A percentile compares a stretch with the other conserved stretches of the same genome.
Conservation (phyloP, 2,113 vertebrate species). For the Megaceryle maxima region DNA sequence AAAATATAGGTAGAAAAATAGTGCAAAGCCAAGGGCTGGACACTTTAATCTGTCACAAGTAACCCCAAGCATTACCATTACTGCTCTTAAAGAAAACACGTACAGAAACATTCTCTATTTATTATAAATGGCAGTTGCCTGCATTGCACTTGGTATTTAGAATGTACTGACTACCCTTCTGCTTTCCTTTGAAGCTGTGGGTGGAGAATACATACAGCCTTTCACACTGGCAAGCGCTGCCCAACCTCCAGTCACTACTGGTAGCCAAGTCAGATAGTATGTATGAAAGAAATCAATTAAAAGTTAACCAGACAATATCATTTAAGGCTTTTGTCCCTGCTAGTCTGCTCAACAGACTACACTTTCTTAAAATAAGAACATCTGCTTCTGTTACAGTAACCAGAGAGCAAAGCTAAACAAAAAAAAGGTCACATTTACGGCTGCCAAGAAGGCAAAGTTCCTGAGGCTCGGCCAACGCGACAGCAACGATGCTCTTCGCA, state of each 20-base stretch:
- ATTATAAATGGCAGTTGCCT: constrained; percentile 9
- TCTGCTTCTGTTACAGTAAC: constrained; percentile 21
- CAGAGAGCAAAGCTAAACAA: background rate
- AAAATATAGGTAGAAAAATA: constrained; percentile 51
- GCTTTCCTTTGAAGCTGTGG: background rate
- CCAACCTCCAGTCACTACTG: background rate
- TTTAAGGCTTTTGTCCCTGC: constrained; percentile 43
- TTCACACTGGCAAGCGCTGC: background rate
- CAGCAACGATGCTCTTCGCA: background rate
- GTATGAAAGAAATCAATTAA: constrained; percentile 19
- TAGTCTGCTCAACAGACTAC: constrained; percentile 29
- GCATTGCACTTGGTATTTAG: constrained; percentile 44
- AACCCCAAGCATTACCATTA: constrained; percentile 11
- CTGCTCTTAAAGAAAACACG: background rate
- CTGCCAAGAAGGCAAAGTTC: constrained; percentile 55
- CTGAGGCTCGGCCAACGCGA: background rate
- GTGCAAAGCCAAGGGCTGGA: constrained; percentile 54
- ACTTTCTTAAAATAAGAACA: constrained; percentile 8
- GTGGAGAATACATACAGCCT: background rate
- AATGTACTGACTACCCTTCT: background rate
- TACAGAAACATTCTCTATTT: constrained; percentile 25
- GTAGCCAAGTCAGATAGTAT: constrained; percentile 9
- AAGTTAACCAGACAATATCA: constrained; percentile 16
- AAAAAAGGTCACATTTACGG: constrained; percentile 6
- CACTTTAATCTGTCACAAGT: constrained; percentile 29